These are phyloP conservation scores for Euzophera pinguis DNA, from an alignment of 2,888 invertebrate genomes.

Conservation along the genomic window DNA sequence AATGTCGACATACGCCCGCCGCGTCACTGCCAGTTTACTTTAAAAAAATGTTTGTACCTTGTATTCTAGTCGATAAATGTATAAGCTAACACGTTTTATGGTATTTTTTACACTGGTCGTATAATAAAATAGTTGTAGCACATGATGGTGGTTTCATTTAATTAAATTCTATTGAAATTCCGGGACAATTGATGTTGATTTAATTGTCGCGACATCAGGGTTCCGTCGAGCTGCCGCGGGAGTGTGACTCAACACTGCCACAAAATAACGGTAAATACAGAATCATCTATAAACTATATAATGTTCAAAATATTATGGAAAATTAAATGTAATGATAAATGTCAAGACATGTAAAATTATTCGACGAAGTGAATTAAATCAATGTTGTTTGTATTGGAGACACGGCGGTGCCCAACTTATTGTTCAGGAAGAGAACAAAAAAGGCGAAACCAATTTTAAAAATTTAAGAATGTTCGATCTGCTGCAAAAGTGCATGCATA, in stretches of 20 bases:
- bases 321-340: too few species aligned
- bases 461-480: too few species aligned
- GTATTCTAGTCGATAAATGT: constrained; percentile 35
- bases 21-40: constrained; percentile 64
- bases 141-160: constrained; percentile 71
- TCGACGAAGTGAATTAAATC: too few species aligned
- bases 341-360: too few species aligned
- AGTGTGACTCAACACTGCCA: constrained; percentile 50
- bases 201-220: constrained; percentile 37
- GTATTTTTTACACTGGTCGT: constrained; percentile 63
- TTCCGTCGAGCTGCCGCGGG: constrained; percentile 22
- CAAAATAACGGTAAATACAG: constrained; percentile 15
- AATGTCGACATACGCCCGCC: constrained; percentile 81
- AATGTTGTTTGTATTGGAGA: too few species aligned
- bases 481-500: too few species aligned
- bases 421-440: too few species aligned
- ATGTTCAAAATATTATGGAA: too few species aligned
- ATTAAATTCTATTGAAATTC: constrained; percentile 73
- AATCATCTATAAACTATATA: background rate
- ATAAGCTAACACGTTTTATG: constrained; percentile 60
- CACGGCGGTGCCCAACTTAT: too few species aligned
- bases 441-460: too few species aligned
- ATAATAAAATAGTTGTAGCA: constrained; percentile 74
- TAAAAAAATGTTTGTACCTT: constrained; percentile 43
- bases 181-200: constrained; percentile 57